Conservation (phyloP, 2,113 vertebrate species). For the Columba janthina region DNA sequence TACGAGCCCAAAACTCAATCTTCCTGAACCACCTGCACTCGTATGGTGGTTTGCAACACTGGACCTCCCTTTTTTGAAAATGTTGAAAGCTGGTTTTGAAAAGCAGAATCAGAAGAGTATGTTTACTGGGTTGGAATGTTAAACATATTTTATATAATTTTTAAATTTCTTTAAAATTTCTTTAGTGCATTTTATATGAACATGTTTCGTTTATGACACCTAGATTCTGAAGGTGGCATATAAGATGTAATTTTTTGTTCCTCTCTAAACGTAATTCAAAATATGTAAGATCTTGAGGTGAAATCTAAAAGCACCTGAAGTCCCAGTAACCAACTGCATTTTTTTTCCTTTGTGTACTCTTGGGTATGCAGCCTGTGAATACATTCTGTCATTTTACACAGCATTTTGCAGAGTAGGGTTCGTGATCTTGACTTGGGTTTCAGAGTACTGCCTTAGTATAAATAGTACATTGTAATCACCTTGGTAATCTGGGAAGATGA, state of each 20-base stretch:
- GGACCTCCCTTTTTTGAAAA: background rate
- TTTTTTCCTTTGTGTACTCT: background rate
- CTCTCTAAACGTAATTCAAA: background rate
- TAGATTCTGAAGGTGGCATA: background rate
- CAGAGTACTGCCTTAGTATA: background rate
- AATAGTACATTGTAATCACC: constrained; percentile 15
- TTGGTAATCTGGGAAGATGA: constrained; percentile 31
- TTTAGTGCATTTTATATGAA: background rate
- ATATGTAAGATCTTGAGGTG: no score
- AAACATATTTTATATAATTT: background rate
- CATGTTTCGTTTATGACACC: background rate
- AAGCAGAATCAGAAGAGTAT: background rate
- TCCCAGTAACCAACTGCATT: background rate
- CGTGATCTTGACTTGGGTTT: background rate
- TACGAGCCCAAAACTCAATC: background rate
- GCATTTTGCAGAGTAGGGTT: background rate
- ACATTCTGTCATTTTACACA: background rate
- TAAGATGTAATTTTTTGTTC: background rate
- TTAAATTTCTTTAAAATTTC: background rate
- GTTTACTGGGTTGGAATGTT: background rate
- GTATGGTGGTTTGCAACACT: background rate
- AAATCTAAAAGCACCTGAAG: background rate
- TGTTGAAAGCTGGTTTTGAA: background rate
- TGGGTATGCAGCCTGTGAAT: background rate
- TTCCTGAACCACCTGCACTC: background rate